Base-by-base conservation (phyloP, 2,797 vertebrate genomes). In the Tachyglossus aculeatus region DNA sequence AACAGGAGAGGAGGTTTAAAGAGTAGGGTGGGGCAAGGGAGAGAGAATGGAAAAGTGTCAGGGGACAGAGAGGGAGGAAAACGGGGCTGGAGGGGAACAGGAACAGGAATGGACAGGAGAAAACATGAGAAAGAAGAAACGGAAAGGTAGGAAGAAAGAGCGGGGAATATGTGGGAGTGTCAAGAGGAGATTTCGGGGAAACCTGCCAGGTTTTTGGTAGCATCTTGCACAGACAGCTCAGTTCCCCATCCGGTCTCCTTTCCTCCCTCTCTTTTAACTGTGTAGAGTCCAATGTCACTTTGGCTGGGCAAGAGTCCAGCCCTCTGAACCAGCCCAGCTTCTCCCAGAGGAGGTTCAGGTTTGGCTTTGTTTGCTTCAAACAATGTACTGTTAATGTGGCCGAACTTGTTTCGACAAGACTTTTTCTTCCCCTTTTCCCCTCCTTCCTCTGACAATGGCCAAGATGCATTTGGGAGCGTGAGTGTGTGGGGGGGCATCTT, bases 331-430 rank as follows among this genome's bases (percentile, higher is more conserved):
- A 48, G 56, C 69, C 57, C 25, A 4, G n/a, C 24, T 9, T 34
- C 55, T 85, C 77, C 74, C 79, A 84, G 77, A 78, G 45, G 82
- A 79, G 50, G 73, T 74, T 58, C 53, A 73, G 57, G 38, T 66
- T 83, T 57, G 71, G 82, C 79, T 62, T 69, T 70, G 25, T 60
- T 72, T 62, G 50, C 78, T 85, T 75, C 80, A 78, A 87, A 88
- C 87, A 85, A 69, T 71, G 52, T 53, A 8, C 62, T 72, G 70
- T 80, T 86, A 87, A 86, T 83, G 81, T 38, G 53, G 24, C 36
- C 67, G 62, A 37, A 77, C 85, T 68, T 90, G 86, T 88, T 83
- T 58, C 71, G 69, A 89, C 86, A 85, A 1, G 88, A 82, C 59
- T 8, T 22, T 59, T 39, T 57, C 48, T 75, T 83, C 76, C 58